phyloP scores from a whole-genome alignment of 2,797 vertebrate species.

The Pelodytes ibericus region DNA sequence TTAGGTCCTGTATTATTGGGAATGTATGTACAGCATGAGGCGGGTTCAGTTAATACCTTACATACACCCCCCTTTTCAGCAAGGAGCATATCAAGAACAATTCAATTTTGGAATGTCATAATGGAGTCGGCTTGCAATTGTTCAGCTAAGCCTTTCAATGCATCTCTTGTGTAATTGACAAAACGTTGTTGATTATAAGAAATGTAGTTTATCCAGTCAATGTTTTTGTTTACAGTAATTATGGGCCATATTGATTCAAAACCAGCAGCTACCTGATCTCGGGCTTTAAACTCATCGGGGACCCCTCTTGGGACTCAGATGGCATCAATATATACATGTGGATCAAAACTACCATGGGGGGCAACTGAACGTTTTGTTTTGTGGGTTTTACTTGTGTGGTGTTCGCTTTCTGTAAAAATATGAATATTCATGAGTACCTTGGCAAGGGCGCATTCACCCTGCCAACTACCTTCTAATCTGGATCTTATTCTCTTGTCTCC shows the following conservation, averaged over 20 bases:
- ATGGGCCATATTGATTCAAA: no score
- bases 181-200: no score
- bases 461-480: no score
- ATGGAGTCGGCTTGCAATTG: constrained; percentile 33
- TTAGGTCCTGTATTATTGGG: no score
- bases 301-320: background rate
- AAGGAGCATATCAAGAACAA: constrained; percentile 43
- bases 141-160: constrained; percentile 1
- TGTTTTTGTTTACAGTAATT: constrained; percentile 4
- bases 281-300: constrained; percentile 1
- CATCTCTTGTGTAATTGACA: no score
- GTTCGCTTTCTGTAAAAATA: background rate
- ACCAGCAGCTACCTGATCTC: background rate
- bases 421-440: background rate
- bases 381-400: no score
- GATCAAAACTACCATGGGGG: background rate
- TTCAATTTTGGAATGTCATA: constrained; percentile 43
- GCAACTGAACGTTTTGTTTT: no score
- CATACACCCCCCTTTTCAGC: constrained; percentile 20
- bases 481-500: no score
- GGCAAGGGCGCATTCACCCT: background rate
- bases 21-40: no score
- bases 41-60: no score
- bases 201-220: no score
- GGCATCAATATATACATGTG: constrained; percentile 21